Conservation (phyloP, 2,888 invertebrate genomes). For the Zygothrica quintamaculata region DNA sequence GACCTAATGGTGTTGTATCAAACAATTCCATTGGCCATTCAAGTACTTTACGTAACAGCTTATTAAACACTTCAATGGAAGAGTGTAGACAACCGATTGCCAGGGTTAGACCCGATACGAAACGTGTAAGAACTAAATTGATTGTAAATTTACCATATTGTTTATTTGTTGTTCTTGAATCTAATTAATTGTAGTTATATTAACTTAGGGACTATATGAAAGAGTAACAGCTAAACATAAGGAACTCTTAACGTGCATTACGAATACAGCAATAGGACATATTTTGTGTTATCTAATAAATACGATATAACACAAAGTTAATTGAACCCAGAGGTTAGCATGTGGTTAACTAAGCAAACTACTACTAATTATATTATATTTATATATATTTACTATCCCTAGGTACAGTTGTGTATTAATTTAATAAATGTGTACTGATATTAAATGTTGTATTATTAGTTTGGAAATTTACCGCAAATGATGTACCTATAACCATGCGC, state of each 20-base stretch:
- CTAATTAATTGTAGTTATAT: too few species aligned
- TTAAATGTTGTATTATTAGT: constrained; percentile 1
- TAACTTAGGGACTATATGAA: too few species aligned
- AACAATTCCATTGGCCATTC: constrained; percentile 90
- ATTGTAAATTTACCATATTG: constrained; percentile 45
- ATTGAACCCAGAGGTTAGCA: too few species aligned
- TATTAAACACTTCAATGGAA: constrained; percentile 87
- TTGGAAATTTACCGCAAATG: constrained; percentile 84
- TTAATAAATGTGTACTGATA: not conserved
- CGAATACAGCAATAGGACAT: too few species aligned
- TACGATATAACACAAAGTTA: too few species aligned
- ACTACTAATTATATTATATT: too few species aligned
- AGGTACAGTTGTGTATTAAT: constrained; percentile 19
- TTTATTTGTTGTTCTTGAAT: too few species aligned
- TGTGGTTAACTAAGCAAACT: too few species aligned
- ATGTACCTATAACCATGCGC: constrained; percentile 83
- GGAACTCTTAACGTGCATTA: too few species aligned
- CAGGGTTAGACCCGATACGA: constrained; percentile 83
- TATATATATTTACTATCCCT: too few species aligned
- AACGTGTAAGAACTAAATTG: constrained; percentile 81
- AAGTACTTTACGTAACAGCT: constrained; percentile 87
- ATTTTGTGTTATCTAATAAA: too few species aligned
- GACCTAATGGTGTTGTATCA: constrained; percentile 91
- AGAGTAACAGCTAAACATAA: too few species aligned
- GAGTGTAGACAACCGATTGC: constrained; percentile 86